Evolutionary conservation across 2,113 vertebrate species (phyloP).

Genomic region (Ailurus styani): DNA sequence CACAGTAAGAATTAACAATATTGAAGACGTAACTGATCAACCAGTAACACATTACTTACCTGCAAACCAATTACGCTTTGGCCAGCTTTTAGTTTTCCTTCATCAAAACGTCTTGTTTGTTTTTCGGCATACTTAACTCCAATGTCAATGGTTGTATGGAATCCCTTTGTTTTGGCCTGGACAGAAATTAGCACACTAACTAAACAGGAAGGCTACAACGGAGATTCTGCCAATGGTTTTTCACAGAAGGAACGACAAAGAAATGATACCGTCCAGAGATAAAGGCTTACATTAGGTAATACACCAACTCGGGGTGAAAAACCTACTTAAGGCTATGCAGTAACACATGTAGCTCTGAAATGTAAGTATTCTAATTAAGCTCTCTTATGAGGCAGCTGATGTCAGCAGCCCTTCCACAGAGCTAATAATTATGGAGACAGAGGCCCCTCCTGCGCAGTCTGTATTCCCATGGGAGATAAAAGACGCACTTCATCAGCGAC

Average conservation of each 20-base stretch:
- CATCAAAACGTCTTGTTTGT: slow-evolving; percentile 91
- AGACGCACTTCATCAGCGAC: not conserved
- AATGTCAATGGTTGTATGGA: slow-evolving; percentile 93
- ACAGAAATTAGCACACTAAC: not conserved
- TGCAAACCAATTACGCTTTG: slow-evolving; percentile 97
- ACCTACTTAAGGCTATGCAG: not conserved
- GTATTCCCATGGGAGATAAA: not conserved
- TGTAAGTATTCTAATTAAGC: not conserved
- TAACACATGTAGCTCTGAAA: not conserved
- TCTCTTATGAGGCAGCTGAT: not conserved
- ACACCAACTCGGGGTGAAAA: not conserved
- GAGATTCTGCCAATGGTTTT: not conserved
- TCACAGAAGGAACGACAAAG: not conserved
- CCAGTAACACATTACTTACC: slow-evolving; percentile 77
- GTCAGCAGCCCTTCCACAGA: not conserved
- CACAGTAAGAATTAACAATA: not conserved
- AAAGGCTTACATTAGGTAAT: not conserved
- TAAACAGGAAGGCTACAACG: not conserved
- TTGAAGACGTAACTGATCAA: not conserved
- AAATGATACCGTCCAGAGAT: not conserved
- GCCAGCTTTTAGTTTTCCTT: slow-evolving; percentile 96
- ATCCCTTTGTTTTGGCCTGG: slow-evolving; percentile 96
- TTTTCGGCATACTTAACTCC: slow-evolving; percentile 97
- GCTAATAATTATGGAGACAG: not conserved
- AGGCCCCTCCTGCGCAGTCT: not conserved